Conservation (phyloP, 2,797 vertebrate species). For the Chromis chromis region DNA sequence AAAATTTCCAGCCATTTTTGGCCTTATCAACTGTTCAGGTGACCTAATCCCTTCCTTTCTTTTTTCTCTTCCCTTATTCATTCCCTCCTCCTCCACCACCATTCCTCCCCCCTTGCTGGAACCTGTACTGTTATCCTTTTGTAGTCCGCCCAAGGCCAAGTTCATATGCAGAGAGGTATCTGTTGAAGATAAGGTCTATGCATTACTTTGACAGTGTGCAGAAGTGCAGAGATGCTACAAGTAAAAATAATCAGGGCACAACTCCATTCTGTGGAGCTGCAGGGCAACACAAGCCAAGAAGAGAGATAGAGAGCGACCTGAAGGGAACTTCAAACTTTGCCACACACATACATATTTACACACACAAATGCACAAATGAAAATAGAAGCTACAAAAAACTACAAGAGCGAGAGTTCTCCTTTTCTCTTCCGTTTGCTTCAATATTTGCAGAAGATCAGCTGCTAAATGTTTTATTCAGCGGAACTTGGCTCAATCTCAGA, state of each 20-base stretch:
- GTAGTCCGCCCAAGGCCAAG: slow-evolving; percentile 47
- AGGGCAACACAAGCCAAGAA: slow-evolving; percentile 47
- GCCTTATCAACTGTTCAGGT: slow-evolving; percentile 60
- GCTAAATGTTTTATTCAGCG: slow-evolving; percentile 75
- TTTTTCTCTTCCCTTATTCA: background rate
- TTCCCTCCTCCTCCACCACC: background rate
- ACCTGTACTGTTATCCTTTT: slow-evolving; percentile 46
- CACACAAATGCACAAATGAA: slow-evolving; percentile 15
- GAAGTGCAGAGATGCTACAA: slow-evolving; percentile 55
- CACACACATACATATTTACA: slow-evolving; percentile 2
- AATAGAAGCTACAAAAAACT: slow-evolving; percentile 40
- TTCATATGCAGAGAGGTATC: slow-evolving; percentile 73
- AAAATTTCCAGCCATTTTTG: slow-evolving; percentile 34
- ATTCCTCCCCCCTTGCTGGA: background rate
- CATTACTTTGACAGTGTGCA: slow-evolving; percentile 59
- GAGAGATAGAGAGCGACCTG: slow-evolving; percentile 37
- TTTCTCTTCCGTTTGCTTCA: slow-evolving; percentile 33
- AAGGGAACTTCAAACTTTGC: slow-evolving; percentile 56
- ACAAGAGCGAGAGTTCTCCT: slow-evolving; percentile 40
- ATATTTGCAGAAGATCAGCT: slow-evolving; percentile 61
- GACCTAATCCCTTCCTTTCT: slow-evolving; percentile 51
- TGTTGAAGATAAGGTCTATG: slow-evolving; percentile 63
- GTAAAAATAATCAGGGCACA: slow-evolving; percentile 68
- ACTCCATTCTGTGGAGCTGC: slow-evolving; percentile 58
- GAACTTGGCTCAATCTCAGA: slow-evolving; percentile 53